These are phyloP conservation scores for Cinara cedri DNA, from an alignment of 2,888 invertebrate species.

Conservation along the genomic window DNA sequence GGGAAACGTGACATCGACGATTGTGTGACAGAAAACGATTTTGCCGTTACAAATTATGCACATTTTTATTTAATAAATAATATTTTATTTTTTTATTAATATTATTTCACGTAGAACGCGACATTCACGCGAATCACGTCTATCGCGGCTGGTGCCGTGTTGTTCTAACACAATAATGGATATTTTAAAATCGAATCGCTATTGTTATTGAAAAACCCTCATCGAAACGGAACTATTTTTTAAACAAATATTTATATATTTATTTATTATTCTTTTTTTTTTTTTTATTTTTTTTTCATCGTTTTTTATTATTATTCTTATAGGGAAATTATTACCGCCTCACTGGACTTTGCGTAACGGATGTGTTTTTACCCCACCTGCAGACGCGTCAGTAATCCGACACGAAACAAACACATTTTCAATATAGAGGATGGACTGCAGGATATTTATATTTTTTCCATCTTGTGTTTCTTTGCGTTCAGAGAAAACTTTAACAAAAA, in stretches of 20 bases:
- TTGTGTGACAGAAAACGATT: too few relatives aligned
- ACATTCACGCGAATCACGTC: not conserved
- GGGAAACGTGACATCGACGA: too few relatives aligned
- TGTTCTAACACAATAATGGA: not conserved
- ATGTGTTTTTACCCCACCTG: not conserved
- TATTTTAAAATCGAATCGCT: constrained; percentile 2
- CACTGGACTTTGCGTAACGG: not conserved
- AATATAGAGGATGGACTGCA: not conserved
- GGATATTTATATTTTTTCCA: too few relatives aligned
- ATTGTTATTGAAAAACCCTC: not conserved
- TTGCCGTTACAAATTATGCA: not conserved
- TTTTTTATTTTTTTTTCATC: too few relatives aligned
- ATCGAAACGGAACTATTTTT: too few relatives aligned
- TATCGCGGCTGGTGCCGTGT: not conserved
- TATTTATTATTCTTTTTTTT: not conserved
- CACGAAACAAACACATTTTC: constrained; percentile 2
- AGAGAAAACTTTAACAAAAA: not conserved
- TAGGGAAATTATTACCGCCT: not conserved
- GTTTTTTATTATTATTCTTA: too few relatives aligned
- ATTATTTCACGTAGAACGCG: not conserved
- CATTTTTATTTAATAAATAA: not conserved
- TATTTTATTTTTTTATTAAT: not conserved
- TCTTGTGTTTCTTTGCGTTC: not conserved
- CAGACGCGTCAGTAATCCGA: not conserved
- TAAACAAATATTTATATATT: not conserved